phyloP scores from a whole-genome alignment of 2,113 vertebrate genomes.

The Hypocryptadius cinnamomeus region DNA sequence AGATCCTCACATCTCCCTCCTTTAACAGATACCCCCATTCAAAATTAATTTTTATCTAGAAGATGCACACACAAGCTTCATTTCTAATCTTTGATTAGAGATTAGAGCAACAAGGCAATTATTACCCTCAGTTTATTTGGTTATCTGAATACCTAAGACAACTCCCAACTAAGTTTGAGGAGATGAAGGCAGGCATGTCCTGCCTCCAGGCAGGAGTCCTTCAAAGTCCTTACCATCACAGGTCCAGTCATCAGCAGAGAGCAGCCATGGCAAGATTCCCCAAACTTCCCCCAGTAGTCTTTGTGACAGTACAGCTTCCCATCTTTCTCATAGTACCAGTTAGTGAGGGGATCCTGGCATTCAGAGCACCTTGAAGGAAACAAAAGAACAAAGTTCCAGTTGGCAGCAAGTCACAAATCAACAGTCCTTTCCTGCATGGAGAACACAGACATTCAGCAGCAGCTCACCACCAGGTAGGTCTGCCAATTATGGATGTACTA shows the following conservation, averaged over 20 bases:
- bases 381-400: not conserved
- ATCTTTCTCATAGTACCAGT: constrained; percentile 94
- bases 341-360: constrained; percentile 87
- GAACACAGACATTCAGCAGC: not conserved
- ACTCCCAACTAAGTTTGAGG: not conserved
- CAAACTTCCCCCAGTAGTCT: constrained; percentile 93
- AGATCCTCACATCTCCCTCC: not conserved
- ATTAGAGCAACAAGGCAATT: not conserved
- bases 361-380: constrained; percentile 83
- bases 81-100: not conserved
- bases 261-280: constrained; percentile 92
- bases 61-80: not conserved
- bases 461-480: not conserved
- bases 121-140: not conserved
- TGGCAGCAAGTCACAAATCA: not conserved
- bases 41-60: not conserved
- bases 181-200: not conserved
- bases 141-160: not conserved
- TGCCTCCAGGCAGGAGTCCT: not conserved
- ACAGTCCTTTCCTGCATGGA: not conserved
- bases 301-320: constrained; percentile 90
- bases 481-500: not conserved
- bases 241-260: constrained; percentile 95
- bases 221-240: constrained; percentile 78
- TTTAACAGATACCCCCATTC: not conserved